Base-by-base conservation (phyloP, 2,888 invertebrate genomes). In the Tenodera sinensis region DNA sequence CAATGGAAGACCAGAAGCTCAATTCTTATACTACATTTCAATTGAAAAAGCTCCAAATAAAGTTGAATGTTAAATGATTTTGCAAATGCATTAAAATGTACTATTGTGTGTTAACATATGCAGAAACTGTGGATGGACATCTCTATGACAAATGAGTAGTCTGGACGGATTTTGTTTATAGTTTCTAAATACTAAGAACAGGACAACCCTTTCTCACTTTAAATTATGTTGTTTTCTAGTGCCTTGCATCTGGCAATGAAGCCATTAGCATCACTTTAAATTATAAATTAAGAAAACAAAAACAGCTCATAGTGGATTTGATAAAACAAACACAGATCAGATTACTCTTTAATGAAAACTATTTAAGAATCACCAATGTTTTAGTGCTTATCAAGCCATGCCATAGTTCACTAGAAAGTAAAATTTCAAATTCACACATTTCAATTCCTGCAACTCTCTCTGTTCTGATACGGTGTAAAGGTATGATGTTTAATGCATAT, bases 251-350 rank as follows among this genome's bases (percentile, higher is more conserved):
- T n/a, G n/a, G n/a, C n/a, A n/a, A n/a, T n/a, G n/a, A n/a, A n/a
- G n/a, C n/a, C n/a, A n/a, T n/a, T n/a, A n/a, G n/a, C n/a, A n/a
- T n/a, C n/a, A n/a, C n/a, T n/a, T n/a, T n/a, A n/a, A n/a, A n/a
- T n/a, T n/a, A n/a, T n/a, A n/a, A n/a, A n/a, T n/a, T n/a, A 25
- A 83, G 7, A 71, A 20, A 42, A 85, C n/a, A 42, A 25, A 27
- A 42, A n/a, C 14, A 4, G 12, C 27, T 83, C n/a, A 34, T 8
- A 20, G 42, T 34, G 81, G 86, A 86, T 86, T 86, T 86, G 71
- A 28, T 81, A 71, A 87, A 87, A 30, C n/a, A 87, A 87, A 87
- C 87, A n/a, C 82, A 25, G 87, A 87, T 87, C 83, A 87, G 87
- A 87, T 30, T 87, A 87, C 87, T 42, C 84, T 84, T 84, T 30